phyloP scores from a whole-genome alignment of 2,113 vertebrate species.

The Mirounga angustirostris region DNA sequence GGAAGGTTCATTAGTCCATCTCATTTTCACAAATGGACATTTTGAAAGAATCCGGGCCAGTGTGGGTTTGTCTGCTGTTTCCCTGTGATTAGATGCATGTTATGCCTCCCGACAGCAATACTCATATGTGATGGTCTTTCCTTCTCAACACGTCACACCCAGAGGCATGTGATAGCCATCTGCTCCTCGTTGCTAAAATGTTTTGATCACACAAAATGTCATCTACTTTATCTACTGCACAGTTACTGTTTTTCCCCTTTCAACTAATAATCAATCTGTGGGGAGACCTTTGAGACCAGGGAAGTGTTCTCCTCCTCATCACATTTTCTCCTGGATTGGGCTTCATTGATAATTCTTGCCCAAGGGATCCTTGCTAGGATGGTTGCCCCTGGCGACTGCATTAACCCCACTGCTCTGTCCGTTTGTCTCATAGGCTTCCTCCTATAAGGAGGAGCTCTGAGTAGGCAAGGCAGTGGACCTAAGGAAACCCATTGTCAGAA shows the following conservation, averaged over 20 bases:
- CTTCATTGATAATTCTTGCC: fast-evolving
- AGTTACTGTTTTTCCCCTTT: background rate
- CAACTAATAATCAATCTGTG: background rate
- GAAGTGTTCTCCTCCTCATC: fast-evolving
- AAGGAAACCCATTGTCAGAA: background rate
- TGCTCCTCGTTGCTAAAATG: fast-evolving
- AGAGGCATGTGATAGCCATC: fast-evolving
- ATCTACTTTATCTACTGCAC: fast-evolving
- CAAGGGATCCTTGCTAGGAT: fast-evolving
- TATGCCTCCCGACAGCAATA: fast-evolving
- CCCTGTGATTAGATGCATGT: background rate
- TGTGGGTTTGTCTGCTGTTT: background rate
- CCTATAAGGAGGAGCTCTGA: background rate
- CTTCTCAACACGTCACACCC: background rate
- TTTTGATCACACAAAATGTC: background rate
- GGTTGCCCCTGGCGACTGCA: fast-evolving
- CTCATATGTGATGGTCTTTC: fast-evolving
- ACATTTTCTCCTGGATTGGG: too few relatives aligned
- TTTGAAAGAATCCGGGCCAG: background rate
- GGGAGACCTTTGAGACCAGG: background rate
- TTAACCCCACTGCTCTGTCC: fast-evolving
- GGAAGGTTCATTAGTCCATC: background rate
- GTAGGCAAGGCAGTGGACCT: background rate
- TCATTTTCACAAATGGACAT: background rate
- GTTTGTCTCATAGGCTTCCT: background rate